These are phyloP conservation scores for Uropsilus gracilis DNA, from an alignment of 2,113 vertebrate species.

Conservation along the genomic window DNA sequence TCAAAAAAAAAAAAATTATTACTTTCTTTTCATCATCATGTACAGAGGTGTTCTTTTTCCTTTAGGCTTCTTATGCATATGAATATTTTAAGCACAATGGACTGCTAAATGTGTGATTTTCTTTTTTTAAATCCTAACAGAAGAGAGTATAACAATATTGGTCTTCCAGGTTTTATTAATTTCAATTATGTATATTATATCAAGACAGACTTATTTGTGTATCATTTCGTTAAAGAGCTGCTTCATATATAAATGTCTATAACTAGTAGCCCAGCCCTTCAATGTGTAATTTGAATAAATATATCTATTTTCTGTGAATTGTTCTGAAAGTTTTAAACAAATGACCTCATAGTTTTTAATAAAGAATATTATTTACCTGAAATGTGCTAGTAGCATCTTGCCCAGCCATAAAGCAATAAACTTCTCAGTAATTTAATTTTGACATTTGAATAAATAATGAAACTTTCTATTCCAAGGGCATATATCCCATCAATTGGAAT, in stretches of 20 bases:
- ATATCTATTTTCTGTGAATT: conserved; percentile 72
- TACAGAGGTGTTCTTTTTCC: conserved; percentile 82
- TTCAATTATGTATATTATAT: conserved; percentile 75
- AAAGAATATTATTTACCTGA: conserved; percentile 72
- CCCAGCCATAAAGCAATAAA: conserved; percentile 74
- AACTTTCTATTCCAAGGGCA: conserved; percentile 75
- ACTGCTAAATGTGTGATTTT: conserved; percentile 85
- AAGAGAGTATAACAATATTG: conserved; percentile 82
- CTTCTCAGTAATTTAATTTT: conserved; percentile 76
- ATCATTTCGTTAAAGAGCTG: conserved; percentile 86
- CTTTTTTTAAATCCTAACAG: conserved; percentile 82
- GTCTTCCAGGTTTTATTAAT: conserved; percentile 86
- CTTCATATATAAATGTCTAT: conserved; percentile 71
- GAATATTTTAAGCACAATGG: conserved; percentile 88
- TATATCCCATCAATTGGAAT: conserved; percentile 67
- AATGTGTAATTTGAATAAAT: conserved; percentile 72
- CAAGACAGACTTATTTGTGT: conserved; percentile 71
- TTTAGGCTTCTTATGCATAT: conserved; percentile 84
- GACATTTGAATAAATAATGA: conserved; percentile 68
- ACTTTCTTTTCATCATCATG: conserved; percentile 85
- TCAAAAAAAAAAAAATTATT: conserved; percentile 82
- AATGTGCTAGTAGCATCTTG: conserved; percentile 66
- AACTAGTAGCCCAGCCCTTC: conserved; percentile 64
- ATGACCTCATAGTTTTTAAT: conserved; percentile 74
- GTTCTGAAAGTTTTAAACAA: conserved; percentile 73